These are phyloP conservation scores for Augiades crinisus DNA, from an alignment of 2,888 invertebrate genomes.

Conservation along the genomic window DNA sequence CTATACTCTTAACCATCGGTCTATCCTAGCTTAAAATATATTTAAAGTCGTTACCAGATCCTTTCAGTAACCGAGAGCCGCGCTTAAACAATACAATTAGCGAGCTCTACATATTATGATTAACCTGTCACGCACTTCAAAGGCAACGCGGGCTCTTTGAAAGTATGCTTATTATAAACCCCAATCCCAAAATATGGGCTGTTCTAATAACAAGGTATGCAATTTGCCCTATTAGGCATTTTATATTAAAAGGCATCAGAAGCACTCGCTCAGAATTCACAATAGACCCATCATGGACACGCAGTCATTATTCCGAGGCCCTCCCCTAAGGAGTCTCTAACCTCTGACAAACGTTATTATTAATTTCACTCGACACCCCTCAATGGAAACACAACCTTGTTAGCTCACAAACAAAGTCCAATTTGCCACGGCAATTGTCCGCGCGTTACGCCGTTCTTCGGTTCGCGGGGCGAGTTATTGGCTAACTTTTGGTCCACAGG, in stretches of 20 bases:
- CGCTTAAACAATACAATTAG: conserved; percentile 10
- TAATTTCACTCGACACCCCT: conserved; percentile 47
- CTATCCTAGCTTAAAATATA: too few species aligned
- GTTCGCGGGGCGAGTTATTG: conserved; percentile 60
- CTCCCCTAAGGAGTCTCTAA: conserved; percentile 56
- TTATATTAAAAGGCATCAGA: conserved; percentile 45
- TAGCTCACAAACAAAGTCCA: conserved; percentile 44
- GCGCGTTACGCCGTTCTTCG: conserved; percentile 49
- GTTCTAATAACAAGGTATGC: conserved; percentile 21
- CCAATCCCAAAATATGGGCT: conserved; percentile 14
- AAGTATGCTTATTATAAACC: conserved; percentile 8
- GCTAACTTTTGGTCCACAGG: conserved; percentile 76
- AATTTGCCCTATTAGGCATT: conserved; percentile 25
- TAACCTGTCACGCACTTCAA: conserved; percentile 25
- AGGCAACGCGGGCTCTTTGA: conserved; percentile 7
- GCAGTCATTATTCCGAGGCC: conserved; percentile 55
- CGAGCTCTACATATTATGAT: conserved; percentile 9
- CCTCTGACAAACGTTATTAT: conserved; percentile 60
- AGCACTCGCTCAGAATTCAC: conserved; percentile 40
- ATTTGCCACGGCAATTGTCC: conserved; percentile 46
- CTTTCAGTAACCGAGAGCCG: too few species aligned
- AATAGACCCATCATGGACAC: conserved; percentile 55
- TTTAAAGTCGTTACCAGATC: too few species aligned
- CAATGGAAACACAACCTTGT: conserved; percentile 47
- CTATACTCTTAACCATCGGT: too few species aligned